Conservation (phyloP, 2,797 vertebrate genomes). For the Chromobotia macracanthus region DNA sequence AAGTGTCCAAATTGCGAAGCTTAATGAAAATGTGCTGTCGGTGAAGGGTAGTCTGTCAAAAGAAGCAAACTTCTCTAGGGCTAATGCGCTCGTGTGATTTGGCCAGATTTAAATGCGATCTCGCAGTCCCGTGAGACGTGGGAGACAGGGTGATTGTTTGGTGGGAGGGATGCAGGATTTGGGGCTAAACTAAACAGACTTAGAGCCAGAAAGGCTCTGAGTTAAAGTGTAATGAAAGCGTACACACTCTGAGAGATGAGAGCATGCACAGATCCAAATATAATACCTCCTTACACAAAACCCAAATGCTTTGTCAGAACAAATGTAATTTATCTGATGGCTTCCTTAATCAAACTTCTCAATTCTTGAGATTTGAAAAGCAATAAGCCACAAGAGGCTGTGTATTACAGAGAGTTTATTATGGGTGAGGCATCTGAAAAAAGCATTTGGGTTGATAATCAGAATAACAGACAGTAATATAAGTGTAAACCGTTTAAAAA, state of each 20-base stretch:
- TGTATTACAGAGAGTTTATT: background rate
- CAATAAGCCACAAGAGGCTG: background rate
- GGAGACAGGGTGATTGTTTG: conserved; percentile 54
- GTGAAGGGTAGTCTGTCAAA: conserved; percentile 76
- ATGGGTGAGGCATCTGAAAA: too few relatives aligned
- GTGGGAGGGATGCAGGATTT: conserved; percentile 53
- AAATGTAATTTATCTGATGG: conserved; percentile 26
- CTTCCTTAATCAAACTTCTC: background rate
- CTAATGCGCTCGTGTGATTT: conserved; percentile 71
- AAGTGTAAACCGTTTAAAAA: too few relatives aligned
- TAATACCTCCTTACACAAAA: conserved; percentile 47
- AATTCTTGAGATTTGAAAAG: background rate
- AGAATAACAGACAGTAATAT: too few relatives aligned
- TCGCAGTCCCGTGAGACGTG: conserved; percentile 73
- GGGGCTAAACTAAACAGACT: conserved; percentile 74
- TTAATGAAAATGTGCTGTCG: conserved; percentile 75
- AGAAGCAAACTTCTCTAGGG: conserved; percentile 75
- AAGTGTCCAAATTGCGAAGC: conserved; percentile 80
- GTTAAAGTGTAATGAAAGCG: conserved; percentile 73
- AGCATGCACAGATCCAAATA: conserved; percentile 67
- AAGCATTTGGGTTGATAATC: too few relatives aligned
- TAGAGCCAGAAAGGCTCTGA: conserved; percentile 75
- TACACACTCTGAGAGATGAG: conserved; percentile 65
- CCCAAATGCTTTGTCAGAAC: conserved; percentile 46
- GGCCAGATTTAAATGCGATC: conserved; percentile 75